A percentile compares a stretch with the other conserved stretches of the same genome.
Conservation (phyloP, 2,113 vertebrate species). For the Aptenodytes patagonicus region DNA sequence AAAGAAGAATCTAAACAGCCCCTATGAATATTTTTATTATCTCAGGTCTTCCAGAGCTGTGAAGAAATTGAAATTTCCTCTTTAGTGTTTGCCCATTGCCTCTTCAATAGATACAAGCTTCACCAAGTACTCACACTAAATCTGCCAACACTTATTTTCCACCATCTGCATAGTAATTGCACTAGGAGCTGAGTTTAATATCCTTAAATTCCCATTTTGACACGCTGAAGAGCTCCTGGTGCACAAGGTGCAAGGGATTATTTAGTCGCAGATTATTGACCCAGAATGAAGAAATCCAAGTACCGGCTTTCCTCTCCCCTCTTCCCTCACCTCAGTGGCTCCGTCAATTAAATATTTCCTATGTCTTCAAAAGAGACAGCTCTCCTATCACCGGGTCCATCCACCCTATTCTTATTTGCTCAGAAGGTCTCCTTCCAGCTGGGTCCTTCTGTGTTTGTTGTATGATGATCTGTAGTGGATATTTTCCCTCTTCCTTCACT, state of each 20-base stretch:
- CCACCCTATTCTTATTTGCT: background rate
- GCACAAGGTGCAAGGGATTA: slow-evolving; percentile 20
- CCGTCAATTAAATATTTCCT: slow-evolving; percentile 7
- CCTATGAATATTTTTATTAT: slow-evolving; percentile 14
- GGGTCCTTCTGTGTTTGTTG: background rate
- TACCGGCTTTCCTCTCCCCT: background rate
- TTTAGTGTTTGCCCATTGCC: slow-evolving; percentile 28
- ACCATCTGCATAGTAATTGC: slow-evolving; percentile 67
- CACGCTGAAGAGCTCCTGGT: slow-evolving; percentile 5
- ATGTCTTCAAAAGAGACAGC: background rate
- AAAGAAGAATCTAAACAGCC: slow-evolving; percentile 13
- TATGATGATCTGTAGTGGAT: background rate
- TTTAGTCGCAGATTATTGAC: slow-evolving; percentile 46
- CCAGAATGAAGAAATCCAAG: slow-evolving; percentile 43
- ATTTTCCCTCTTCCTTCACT: background rate
- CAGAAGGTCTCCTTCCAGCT: background rate
- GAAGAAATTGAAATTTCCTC: slow-evolving; percentile 48
- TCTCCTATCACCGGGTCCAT: background rate
- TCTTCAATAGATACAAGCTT: slow-evolving; percentile 44
- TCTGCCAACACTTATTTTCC: slow-evolving; percentile 60
- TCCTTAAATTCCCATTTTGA: slow-evolving; percentile 54
- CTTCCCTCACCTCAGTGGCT: slow-evolving; percentile 19
- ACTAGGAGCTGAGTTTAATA: slow-evolving; percentile 49
- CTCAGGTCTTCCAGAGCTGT: slow-evolving; percentile 35
- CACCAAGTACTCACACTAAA: slow-evolving; percentile 26